Base-by-base conservation (phyloP, 2,888 invertebrate species). In the Limnephilus rhombicus region DNA sequence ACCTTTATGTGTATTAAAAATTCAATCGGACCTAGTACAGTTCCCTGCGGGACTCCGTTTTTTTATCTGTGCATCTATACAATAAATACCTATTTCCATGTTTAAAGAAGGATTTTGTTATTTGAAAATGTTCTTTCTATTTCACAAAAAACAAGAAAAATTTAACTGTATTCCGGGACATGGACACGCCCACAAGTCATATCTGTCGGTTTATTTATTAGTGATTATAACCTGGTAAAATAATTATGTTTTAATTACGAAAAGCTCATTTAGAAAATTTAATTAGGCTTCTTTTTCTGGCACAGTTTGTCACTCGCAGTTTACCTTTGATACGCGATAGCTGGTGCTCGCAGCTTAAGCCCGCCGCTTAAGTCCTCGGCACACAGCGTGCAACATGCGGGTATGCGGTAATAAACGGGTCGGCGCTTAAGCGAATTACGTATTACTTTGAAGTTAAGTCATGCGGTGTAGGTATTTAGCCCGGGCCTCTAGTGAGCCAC, bases 361-460 rank as follows among this genome's bases (percentile, higher is more conserved):
- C 81, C 53, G 15, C 15, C 18, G 13, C 53, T 15, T 7, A 68
- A 68, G 53, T 68, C 53, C 24, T 24, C 53, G 53, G 31, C 82
- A n/a, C 13, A 82, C 82, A 15, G 24, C 82, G 82, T 82, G 31
- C 82, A 82, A 34, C 82, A 82, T 82, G 85, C 34, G 85, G 85
- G 85, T 41, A 85, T 41, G 34, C 85, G 37, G 41, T 85, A 41
- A 41, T 85, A 85, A 82, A 29, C 82, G 82, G 82, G 85, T 85
- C 24, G 37, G 45, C 3, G 85, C 85, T 41, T 34, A 37, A 41
- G 85, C 85, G 85, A 85, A 85, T 85, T 41, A 85, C 85, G 18
- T 85, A 41, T 85, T 85, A 85, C 85, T 85, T 85, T 85, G 85
- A 85, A 41, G 85, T 85, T 41, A 85, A 85, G 85, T 85, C 85